A percentile compares a stretch with the other conserved stretches of the same genome.
Conservation (phyloP, 2,797 vertebrate species). For the Anguilla marmorata region DNA sequence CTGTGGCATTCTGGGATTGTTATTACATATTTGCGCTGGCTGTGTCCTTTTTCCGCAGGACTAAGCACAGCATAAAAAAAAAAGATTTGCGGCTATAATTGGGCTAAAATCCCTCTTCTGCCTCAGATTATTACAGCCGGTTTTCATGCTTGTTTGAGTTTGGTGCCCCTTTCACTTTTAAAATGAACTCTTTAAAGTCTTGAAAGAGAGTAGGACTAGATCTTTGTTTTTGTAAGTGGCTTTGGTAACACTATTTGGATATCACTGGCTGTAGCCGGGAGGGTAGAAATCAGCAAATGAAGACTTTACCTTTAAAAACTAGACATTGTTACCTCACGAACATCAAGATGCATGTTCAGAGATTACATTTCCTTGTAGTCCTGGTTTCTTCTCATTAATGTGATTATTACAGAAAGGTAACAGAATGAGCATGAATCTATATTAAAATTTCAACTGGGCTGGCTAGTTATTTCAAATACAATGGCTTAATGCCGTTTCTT, state of each 20-base stretch:
- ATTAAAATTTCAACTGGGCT: too few species aligned
- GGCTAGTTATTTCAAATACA: too few species aligned
- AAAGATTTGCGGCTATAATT: constrained; percentile 69
- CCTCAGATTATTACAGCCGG: constrained; percentile 63
- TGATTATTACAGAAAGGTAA: too few species aligned
- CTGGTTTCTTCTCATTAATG: too few species aligned
- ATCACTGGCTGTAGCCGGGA: neutral
- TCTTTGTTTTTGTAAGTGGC: neutral
- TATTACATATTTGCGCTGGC: constrained; percentile 55
- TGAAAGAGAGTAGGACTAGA: neutral
- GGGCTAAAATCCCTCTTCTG: constrained; percentile 63
- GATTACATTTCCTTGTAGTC: too few species aligned
- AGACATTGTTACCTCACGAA: too few species aligned
- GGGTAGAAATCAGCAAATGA: neutral
- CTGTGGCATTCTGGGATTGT: constrained; percentile 55
- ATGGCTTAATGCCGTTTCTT: neutral
- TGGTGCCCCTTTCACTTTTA: constrained; percentile 53
- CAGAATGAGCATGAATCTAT: too few species aligned
- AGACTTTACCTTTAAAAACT: too few species aligned
- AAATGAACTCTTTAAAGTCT: constrained; percentile 49
- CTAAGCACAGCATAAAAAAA: constrained; percentile 50
- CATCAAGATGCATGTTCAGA: too few species aligned
- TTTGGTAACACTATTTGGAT: neutral
- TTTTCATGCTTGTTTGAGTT: constrained; percentile 60
- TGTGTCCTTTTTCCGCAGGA: constrained; percentile 51